Evolutionary conservation across 2,888 invertebrate species (phyloP), one percentile per base, ranked within the genome.

Genomic region (Perizoma affinitatum): DNA sequence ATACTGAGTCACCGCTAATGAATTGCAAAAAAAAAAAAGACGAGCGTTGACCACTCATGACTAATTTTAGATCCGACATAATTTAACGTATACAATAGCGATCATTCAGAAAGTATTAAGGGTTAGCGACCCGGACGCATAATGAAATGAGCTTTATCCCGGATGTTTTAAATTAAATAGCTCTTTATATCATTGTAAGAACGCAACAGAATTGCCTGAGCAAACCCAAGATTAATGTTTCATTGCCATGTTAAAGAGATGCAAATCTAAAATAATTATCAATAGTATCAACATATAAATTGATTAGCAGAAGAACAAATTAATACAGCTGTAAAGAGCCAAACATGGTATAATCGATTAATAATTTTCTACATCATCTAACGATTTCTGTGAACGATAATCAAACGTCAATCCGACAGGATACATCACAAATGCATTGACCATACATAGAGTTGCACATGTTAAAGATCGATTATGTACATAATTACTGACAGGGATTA

Each of bases 91-190:
- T 60, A 69, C 67, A 69, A 67, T 56, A 61, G 56, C 61, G 59
- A 66, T 67, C 63, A 69, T 67, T 65, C 65, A 59, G 58, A 69
- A 66, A 56, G 58, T 54, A 58, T 57, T 51, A 69, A 73, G 72
- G 79, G 71, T 67, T 79, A 76, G 63, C 67, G 82, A 83, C 82
- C 83, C 81, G 82, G 82, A 82, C 73, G 54, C 69, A 64, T 70
- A 75, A 75, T 65, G 68, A 73, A 71, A 72, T 66, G 72, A 75
- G 58, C 70, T 70, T 61, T 58, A 54, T 69, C 67, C 71, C 74
- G 73, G 73, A 69, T 76, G 72, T 71, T 48, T 11, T 40, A 49
- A 52, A 51, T 59, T 58, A 59, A 58, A 63, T 61, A 59, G 54
- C 63, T 42, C 55, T 64, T 67, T 70, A 71, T 68, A 68, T 68